These are phyloP conservation scores for Lycorma delicatula DNA, from an alignment of 1,140 invertebrate species.

Conservation along the genomic window DNA sequence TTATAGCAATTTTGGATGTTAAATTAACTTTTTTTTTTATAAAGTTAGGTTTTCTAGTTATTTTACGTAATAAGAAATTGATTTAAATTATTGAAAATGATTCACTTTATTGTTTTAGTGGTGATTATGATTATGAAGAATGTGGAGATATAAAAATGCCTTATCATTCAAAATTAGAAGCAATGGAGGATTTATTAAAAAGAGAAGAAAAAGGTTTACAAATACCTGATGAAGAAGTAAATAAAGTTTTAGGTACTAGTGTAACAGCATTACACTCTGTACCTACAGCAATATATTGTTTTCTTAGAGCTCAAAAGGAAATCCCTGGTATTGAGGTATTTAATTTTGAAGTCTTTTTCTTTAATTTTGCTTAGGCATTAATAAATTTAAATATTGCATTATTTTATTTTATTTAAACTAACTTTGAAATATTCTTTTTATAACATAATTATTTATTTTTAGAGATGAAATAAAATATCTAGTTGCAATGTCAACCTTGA, in stretches of 20 bases:
- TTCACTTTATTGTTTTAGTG: conserved; percentile 11
- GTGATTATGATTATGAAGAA: conserved; percentile 21
- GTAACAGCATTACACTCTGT: conserved; percentile 60
- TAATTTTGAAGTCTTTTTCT: not conserved
- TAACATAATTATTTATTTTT: too few relatives aligned
- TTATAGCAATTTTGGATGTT: too few relatives aligned
- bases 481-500: too few relatives aligned
- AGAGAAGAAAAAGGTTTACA: conserved; percentile 31
- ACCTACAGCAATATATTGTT: conserved; percentile 67
- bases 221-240: conserved; percentile 42
- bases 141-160: too few relatives aligned
- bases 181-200: conserved; percentile 41
- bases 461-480: too few relatives aligned
- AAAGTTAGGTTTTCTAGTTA: too few relatives aligned
- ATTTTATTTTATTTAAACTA: not conserved
- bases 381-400: not conserved
- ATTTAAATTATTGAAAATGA: too few relatives aligned
- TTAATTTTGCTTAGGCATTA: not conserved
- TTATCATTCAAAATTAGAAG: conserved; percentile 43
- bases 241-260: conserved; percentile 49
- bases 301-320: conserved; percentile 49
- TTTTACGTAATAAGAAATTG: too few relatives aligned
- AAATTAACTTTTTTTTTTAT: too few relatives aligned
- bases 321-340: conserved; percentile 47
- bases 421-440: too few relatives aligned